Evolutionary conservation across 2,797 vertebrate genomes (phyloP).

Genomic region (Corythornis leucogaster): DNA sequence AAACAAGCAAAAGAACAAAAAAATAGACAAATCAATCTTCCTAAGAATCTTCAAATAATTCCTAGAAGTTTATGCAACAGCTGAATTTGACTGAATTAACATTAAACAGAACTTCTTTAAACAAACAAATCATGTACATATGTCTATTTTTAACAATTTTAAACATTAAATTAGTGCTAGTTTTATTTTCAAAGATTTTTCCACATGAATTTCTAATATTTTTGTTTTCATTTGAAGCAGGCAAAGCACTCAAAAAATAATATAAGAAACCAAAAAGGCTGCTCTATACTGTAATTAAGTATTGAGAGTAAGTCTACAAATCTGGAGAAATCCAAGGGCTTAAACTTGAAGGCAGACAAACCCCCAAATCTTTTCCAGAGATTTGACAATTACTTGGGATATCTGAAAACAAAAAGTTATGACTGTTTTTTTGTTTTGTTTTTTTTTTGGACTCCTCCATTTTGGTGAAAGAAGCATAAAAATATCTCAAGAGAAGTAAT

Average conservation of each 20-base stretch:
- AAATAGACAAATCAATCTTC: constrained; percentile 48
- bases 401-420: not conserved
- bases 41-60: constrained; percentile 57
- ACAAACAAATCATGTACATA: constrained; percentile 57
- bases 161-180: constrained; percentile 2
- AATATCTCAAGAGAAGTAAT: not conserved
- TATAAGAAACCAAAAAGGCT: not conserved
- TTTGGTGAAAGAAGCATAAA: not conserved
- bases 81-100: constrained; percentile 42
- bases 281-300: not conserved
- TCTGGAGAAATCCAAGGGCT: not conserved
- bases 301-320: not conserved
- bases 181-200: constrained; percentile 33
- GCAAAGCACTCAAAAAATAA: not conserved
- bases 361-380: not conserved
- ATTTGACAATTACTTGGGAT: not conserved
- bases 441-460: not conserved
- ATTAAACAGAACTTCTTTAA: constrained; percentile 51
- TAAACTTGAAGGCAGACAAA: not conserved
- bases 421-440: not conserved
- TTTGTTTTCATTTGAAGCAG: constrained; percentile 19
- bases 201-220: constrained; percentile 14
- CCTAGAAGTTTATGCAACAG: constrained; percentile 58
- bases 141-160: constrained; percentile 52
- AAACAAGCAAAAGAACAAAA: not conserved